Percentiles rank a stretch among this genome's conserved stretches.
Evolutionary conservation across 2,113 vertebrate genomes (phyloP).

Genomic region (Actenoides lindsayi): DNA sequence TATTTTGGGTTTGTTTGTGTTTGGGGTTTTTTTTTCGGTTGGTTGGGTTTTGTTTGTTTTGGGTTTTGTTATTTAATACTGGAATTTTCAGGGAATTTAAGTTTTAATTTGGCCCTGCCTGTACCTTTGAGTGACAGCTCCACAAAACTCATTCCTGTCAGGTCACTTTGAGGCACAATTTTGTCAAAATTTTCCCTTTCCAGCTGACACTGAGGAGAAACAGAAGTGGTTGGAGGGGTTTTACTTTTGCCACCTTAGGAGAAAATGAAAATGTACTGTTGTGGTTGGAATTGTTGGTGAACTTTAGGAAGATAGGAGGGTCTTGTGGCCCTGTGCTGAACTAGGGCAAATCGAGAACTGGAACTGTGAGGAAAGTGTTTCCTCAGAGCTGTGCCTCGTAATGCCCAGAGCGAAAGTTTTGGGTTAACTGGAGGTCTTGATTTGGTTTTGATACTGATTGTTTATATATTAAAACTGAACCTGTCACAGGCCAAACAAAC

Average conservation of each 20-base stretch:
- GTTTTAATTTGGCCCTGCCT: background rate
- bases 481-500: too few species aligned
- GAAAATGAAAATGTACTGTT: accelerated
- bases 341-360: background rate
- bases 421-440: background rate
- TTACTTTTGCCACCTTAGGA: background rate
- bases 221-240: background rate
- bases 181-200: background rate
- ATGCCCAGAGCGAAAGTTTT: accelerated
- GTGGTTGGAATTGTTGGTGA: background rate
- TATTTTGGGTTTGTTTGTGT: background rate
- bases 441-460: background rate
- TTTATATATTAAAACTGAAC: background rate
- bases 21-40: background rate
- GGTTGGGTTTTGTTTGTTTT: background rate
- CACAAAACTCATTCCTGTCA: accelerated
- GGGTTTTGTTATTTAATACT: background rate
- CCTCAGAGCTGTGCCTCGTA: background rate
- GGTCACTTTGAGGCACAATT: background rate
- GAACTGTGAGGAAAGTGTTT: background rate
- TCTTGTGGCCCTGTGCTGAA: background rate
- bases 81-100: background rate
- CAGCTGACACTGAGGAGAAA: background rate
- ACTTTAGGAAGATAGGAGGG: background rate
- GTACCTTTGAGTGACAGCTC: background rate